phyloP scores from a whole-genome alignment of 2,888 invertebrate species.

The Meta bourneti region DNA sequence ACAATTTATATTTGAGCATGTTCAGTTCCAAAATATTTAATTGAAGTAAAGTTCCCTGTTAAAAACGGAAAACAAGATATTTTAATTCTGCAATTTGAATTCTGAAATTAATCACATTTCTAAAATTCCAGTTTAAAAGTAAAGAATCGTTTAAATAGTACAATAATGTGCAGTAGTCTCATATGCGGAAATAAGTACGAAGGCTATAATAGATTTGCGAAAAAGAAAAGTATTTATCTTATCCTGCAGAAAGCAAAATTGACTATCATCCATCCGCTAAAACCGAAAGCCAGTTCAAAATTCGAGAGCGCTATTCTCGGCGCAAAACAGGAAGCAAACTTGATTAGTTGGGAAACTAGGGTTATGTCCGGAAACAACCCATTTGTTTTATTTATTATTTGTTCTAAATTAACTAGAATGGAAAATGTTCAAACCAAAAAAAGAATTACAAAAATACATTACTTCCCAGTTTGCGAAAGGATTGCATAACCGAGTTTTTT shows the following conservation, averaged over 20 bases:
- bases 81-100: too few relatives aligned
- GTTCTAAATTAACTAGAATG: background rate
- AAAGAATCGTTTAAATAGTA: too few relatives aligned
- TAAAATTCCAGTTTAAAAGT: too few relatives aligned
- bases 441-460: background rate
- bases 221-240: background rate
- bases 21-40: too few relatives aligned
- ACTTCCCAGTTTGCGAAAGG: background rate
- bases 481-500: too few relatives aligned
- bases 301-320: background rate
- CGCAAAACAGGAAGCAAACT: background rate
- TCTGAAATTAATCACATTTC: too few relatives aligned
- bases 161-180: too few relatives aligned
- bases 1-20: too few relatives aligned
- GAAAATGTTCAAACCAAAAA: background rate
- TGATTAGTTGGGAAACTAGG: background rate
- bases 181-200: too few relatives aligned
- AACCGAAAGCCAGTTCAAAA: background rate
- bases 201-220: too few relatives aligned
- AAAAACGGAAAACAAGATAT: too few relatives aligned
- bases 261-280: background rate
- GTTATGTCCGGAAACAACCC: background rate
- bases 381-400: background rate
- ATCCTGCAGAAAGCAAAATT: background rate
- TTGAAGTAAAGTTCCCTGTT: too few relatives aligned